Base-by-base conservation (phyloP, 2,797 vertebrate species). In the Jordanella pulchra region DNA sequence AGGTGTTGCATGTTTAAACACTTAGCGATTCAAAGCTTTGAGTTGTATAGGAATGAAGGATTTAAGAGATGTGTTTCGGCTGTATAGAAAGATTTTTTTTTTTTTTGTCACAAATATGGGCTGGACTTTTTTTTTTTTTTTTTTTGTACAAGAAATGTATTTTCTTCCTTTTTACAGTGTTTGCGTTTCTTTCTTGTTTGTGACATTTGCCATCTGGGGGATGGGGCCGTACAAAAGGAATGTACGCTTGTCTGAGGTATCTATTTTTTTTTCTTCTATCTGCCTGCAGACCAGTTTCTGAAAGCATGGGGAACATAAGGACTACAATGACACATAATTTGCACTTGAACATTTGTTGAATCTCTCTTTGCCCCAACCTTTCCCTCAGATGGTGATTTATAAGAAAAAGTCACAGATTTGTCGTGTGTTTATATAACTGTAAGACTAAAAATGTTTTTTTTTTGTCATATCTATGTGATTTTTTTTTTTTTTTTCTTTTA, bases 1-100 rank as follows among this genome's bases (percentile, higher is more conserved):
- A 58, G 89, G 85, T 91, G 87, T 92, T 94, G 93, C 93, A 93
- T 93, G 93, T 92, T 90, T 89, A 89, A 92, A 91, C 87, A 90
- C 82, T 87, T 89, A 73, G 82, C 82, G 72, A 89, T 90, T 89
- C 83, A 79, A 89, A 79, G 87, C 83, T 90, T 90, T 86, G 93
- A 90, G 88, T 86, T 90, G 89, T 90, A 86, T 91, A 92, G 91
- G 89, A 91, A 91, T 87, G 89, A 92, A 92, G 89, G 89, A 90
- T 89, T 82, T 91, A 85, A 87, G 84, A 88, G 64, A 82, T 82
- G 75, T 76, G 81, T 90, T 86, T 79, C 7, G 85, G 87, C 82
- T 90, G 86, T 89, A 85, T 87, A 79, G 83, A 84, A 81, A 85
- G 85, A 84, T 80, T 66, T 76, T 85, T 77, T 81, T 71, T 86